Conservation (phyloP, 2,113 vertebrate species). For the Scalopus aquaticus region DNA sequence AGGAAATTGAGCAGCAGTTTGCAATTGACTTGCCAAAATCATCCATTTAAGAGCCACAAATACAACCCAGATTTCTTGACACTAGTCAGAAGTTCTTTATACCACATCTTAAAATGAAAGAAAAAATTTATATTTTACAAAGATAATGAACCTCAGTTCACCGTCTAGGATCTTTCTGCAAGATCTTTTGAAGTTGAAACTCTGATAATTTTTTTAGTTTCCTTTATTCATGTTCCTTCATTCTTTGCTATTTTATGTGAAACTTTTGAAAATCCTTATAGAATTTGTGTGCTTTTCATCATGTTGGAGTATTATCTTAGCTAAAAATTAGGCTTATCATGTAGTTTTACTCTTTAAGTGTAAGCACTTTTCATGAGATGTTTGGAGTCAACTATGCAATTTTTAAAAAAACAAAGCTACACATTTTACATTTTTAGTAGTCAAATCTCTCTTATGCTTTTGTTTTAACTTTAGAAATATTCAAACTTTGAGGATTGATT, state of each 20-base stretch:
- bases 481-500: not conserved
- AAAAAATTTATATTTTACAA: not conserved
- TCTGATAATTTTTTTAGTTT: not conserved
- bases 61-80: not conserved
- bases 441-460: not conserved
- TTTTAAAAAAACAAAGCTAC: not conserved
- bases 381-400: not conserved
- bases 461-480: not conserved
- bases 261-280: not conserved
- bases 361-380: not conserved
- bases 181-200: not conserved
- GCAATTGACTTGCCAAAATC: not conserved
- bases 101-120: not conserved
- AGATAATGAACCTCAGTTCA: not conserved
- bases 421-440: not conserved
- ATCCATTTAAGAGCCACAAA: not conserved
- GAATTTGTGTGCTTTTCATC: not conserved
- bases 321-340: not conserved
- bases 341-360: not conserved
- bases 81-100: constrained; percentile 7
- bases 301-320: not conserved
- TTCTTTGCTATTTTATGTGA: not conserved
- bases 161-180: not conserved
- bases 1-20: not conserved
- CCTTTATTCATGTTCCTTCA: not conserved